These are phyloP conservation scores for Vicugna pacos DNA, from an alignment of 2,113 vertebrate species.

Conservation along the genomic window DNA sequence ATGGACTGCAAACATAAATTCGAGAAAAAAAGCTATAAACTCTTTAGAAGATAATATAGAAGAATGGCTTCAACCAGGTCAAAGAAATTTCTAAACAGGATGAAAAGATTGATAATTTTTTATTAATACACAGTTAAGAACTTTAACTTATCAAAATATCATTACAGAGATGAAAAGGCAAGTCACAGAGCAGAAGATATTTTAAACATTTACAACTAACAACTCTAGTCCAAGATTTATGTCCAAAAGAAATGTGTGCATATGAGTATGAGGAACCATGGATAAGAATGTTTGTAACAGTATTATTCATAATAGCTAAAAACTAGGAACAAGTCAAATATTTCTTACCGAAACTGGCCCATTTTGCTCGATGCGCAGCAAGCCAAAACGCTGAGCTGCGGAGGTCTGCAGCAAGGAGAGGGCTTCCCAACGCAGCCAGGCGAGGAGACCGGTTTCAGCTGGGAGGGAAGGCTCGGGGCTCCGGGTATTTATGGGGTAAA, in stretches of 20 bases:
- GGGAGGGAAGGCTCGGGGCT: neutral
- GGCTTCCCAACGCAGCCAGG: too few species aligned
- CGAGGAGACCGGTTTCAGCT: neutral
- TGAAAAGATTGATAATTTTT: constrained; percentile 21
- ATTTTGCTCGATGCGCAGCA: neutral
- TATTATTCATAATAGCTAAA: constrained; percentile 19
- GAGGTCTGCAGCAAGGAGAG: too few species aligned
- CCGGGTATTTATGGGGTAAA: neutral
- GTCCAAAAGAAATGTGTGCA: neutral
- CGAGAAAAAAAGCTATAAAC: neutral
- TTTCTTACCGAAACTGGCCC: neutral
- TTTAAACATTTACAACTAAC: neutral
- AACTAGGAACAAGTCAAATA: neutral
- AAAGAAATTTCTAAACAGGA: constrained; percentile 24
- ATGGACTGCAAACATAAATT: neutral
- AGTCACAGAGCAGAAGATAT: neutral
- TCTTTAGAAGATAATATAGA: neutral
- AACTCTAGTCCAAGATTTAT: neutral
- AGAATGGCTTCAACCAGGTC: neutral
- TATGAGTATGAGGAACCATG: neutral
- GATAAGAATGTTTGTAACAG: neutral
- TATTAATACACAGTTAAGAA: constrained; percentile 44
- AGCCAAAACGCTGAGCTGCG: neutral
- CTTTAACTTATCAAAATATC: neutral
- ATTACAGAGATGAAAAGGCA: neutral